Percentiles rank a stretch among this genome's conserved stretches.
Evolutionary conservation across 2,797 vertebrate genomes (phyloP).

Genomic region (Carapus acus): DNA sequence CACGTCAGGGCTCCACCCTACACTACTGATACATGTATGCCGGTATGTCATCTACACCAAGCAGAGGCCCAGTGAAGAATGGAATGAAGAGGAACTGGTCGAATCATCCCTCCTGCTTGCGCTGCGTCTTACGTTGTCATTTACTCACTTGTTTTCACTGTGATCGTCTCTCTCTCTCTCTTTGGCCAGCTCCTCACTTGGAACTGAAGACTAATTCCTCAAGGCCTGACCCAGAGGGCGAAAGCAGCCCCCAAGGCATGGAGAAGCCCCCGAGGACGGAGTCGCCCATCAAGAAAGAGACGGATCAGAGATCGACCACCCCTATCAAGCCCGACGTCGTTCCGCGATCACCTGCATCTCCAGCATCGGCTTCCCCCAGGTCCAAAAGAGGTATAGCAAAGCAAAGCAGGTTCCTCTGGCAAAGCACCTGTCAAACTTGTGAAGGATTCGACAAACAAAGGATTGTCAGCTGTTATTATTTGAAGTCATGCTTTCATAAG

Average conservation of each 20-base stretch:
- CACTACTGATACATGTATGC: slow-evolving; percentile 4
- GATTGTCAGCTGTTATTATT: slow-evolving; percentile 4
- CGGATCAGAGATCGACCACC: slow-evolving; percentile 34
- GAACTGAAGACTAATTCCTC: slow-evolving; percentile 37
- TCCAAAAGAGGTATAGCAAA: slow-evolving; percentile 71
- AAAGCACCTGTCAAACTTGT: neutral
- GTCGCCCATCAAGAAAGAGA: slow-evolving; percentile 53
- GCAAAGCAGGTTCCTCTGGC: neutral
- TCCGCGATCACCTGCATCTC: slow-evolving; percentile 53
- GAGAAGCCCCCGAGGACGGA: slow-evolving; percentile 45
- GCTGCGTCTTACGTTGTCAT: slow-evolving; percentile 17
- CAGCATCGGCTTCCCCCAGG: slow-evolving; percentile 50
- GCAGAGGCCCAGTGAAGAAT: slow-evolving; percentile 9
- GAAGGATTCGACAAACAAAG: slow-evolving; percentile 1
- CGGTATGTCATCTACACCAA: slow-evolving; percentile 25
- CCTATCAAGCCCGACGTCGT: slow-evolving; percentile 57
- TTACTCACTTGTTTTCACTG: slow-evolving; percentile 33
- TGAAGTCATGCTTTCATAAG: slow-evolving; percentile 14
- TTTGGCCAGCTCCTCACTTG: slow-evolving; percentile 47
- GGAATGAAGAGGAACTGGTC: slow-evolving; percentile 66
- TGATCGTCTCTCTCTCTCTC: slow-evolving; percentile 31
- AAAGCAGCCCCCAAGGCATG: slow-evolving; percentile 50
- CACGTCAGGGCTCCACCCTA: slow-evolving; percentile 25
- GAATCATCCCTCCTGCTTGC: slow-evolving; percentile 25
- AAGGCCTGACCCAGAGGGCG: slow-evolving; percentile 61